Evolutionary conservation across 1,140 invertebrate genomes (phyloP).

Genomic region (Phocides pigmalion): DNA sequence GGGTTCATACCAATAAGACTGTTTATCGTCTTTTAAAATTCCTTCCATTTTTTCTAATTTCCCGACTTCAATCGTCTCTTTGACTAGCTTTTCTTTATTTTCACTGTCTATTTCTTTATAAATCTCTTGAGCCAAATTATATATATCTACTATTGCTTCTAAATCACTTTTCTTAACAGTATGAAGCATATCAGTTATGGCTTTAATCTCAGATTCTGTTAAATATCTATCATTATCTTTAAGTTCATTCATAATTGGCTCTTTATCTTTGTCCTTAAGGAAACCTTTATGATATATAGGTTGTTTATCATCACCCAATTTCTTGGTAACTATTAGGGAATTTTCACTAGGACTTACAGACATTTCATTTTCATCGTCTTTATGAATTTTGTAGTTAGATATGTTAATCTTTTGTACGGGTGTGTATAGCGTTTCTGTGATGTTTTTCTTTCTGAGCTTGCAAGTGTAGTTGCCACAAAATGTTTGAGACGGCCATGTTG

Average conservation of each 20-base stretch:
- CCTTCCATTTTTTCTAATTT: slow-evolving; percentile 30
- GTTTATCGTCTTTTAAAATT: slow-evolving; percentile 32
- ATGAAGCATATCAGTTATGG: slow-evolving; percentile 63
- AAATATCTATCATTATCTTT: slow-evolving; percentile 60
- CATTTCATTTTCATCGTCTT: slow-evolving; percentile 40
- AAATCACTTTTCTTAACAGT: slow-evolving; percentile 73
- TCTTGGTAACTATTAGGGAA: slow-evolving; percentile 23
- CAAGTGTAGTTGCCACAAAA: slow-evolving; percentile 81
- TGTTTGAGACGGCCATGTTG: slow-evolving; percentile 68
- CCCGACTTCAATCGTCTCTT: slow-evolving; percentile 37
- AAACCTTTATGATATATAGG: slow-evolving; percentile 38
- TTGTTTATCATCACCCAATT: slow-evolving; percentile 27
- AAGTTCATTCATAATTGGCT: slow-evolving; percentile 27
- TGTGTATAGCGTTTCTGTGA: slow-evolving; percentile 45
- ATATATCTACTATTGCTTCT: slow-evolving; percentile 74
- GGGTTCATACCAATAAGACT: slow-evolving; percentile 64
- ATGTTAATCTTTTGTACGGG: slow-evolving; percentile 57
- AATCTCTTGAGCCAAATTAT: slow-evolving; percentile 73
- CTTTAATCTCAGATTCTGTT: slow-evolving; percentile 65
- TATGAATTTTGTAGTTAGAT: slow-evolving; percentile 33
- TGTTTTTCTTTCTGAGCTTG: slow-evolving; percentile 60
- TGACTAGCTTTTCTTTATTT: slow-evolving; percentile 37
- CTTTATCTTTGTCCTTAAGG: slow-evolving; percentile 28
- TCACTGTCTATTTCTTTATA: slow-evolving; percentile 65
- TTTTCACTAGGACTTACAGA: slow-evolving; percentile 43